Evolutionary conservation across 53 echinoderm and acorn worm genomes (phyloP).

Genomic region (Paracentrotus lividus): DNA sequence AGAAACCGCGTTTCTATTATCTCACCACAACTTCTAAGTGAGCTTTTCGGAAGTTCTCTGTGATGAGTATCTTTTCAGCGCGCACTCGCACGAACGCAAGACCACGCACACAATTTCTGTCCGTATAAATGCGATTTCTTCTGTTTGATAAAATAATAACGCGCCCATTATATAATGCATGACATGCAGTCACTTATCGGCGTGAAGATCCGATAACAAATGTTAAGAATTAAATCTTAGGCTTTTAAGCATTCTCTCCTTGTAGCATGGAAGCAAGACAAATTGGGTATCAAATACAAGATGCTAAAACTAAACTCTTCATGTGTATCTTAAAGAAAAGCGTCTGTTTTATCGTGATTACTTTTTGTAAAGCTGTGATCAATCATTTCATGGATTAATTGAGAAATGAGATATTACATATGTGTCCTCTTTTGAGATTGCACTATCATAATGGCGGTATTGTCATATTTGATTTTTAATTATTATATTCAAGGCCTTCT

Average conservation of each 20-base stretch:
- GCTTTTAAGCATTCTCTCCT: background rate
- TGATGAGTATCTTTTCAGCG: background rate
- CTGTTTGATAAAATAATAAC: background rate
- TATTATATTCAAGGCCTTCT: no score
- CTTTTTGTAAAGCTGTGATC: no score
- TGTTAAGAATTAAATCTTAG: background rate
- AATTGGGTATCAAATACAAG: no score
- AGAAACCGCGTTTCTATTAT: background rate
- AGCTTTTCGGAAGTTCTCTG: background rate
- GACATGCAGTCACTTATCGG: background rate
- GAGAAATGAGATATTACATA: no score
- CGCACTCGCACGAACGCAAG: background rate
- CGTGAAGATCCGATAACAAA: background rate
- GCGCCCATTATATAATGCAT: background rate
- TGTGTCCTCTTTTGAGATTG: no score
- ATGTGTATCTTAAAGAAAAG: no score
- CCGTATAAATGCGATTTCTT: background rate
- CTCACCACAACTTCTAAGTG: conserved; percentile 2
- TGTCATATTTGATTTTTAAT: no score
- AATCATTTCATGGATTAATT: no score
- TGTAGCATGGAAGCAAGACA: background rate
- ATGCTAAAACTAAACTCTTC: no score
- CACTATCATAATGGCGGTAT: no score
- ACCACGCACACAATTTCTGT: no score
- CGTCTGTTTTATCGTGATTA: no score